These are phyloP conservation scores for Lycaena phlaeas DNA, from an alignment of 2,888 invertebrate species.

Conservation along the genomic window DNA sequence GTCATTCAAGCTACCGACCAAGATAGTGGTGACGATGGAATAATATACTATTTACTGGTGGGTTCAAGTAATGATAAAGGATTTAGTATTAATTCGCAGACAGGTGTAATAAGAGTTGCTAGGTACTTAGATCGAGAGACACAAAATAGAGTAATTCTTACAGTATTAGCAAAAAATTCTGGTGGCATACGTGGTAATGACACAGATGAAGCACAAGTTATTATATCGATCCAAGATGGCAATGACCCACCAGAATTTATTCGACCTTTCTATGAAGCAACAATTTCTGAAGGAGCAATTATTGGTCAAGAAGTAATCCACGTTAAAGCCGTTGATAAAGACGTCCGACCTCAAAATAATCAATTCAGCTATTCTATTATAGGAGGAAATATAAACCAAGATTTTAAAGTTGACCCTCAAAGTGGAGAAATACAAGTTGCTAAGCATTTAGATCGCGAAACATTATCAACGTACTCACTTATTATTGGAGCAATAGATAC, in stretches of 20 bases:
- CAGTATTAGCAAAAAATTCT: slow-evolving; percentile 94
- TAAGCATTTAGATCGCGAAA: slow-evolving; percentile 85
- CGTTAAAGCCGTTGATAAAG: slow-evolving; percentile 92
- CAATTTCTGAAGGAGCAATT: slow-evolving; percentile 84
- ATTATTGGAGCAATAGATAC: slow-evolving; percentile 91
- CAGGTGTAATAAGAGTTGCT: slow-evolving; percentile 88
- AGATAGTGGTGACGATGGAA: slow-evolving; percentile 89
- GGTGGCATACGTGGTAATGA: slow-evolving; percentile 96
- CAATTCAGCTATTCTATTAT: slow-evolving; percentile 93
- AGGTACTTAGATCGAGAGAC: slow-evolving; percentile 88
- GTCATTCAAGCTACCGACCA: slow-evolving; percentile 90
- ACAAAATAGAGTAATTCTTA: slow-evolving; percentile 89
- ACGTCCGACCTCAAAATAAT: slow-evolving; percentile 91
- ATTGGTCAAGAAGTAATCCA: slow-evolving; percentile 82
- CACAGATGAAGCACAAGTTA: slow-evolving; percentile 95
- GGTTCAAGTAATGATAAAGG: slow-evolving; percentile 94
- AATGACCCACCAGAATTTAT: slow-evolving; percentile 96
- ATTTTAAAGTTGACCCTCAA: slow-evolving; percentile 91
- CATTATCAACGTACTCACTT: slow-evolving; percentile 80
- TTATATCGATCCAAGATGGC: slow-evolving; percentile 94
- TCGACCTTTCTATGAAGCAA: slow-evolving; percentile 83
- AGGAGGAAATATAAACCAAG: slow-evolving; percentile 85
- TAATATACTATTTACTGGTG: slow-evolving; percentile 92
- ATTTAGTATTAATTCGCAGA: slow-evolving; percentile 87
- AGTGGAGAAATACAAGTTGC: slow-evolving; percentile 87